Base-by-base conservation (phyloP, 2,797 vertebrate species). In the Pogonophryne albipinna region DNA sequence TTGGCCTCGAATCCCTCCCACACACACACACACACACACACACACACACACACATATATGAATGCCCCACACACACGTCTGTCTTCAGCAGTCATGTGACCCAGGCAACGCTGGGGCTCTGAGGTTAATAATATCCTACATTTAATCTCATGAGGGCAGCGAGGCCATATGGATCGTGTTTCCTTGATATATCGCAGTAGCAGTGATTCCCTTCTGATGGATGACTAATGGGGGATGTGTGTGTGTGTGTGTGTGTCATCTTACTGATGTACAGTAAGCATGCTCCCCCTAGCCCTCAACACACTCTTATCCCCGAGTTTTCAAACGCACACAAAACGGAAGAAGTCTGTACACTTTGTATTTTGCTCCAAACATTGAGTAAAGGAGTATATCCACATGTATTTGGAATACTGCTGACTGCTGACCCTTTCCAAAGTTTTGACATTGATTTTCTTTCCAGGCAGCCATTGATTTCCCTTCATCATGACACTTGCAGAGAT, bases 101-200 rank as follows among this genome's bases (percentile, higher is more conserved):
- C 41, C 71, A 74, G 71, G 78, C 82, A 74, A 82, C 14, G 59
- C 52, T 0, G 46, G 51, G 78, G 82, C 80, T 80, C 62, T 49
- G 41, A 44, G 80, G 86, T 64, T 74, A 79, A 89, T 88, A 62
- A 89, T 63, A 85, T 73, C 82, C 80, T 34, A 56, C 82, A 63
- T 55, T 80, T 91, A 73, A 83, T 72, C 87, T 82, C 67, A 67
- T 12, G 76, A 77, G 86, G 80, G 70, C 85, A 64, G 17, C 3
- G 20, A 47, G 84, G 81, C 80, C 85, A 34, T 20, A 52, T 71
- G 88, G 80, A 76, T 69, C 87, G 89, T 76, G 85, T 88, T 87
- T 85, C 66, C 51, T 62, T 90, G 90, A 92, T 90, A 87, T 89
- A 91, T 91, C 49, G 66, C 49, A 11, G 38, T 4, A 41, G 34